phyloP scores from a whole-genome alignment of 92 coral and sea anemone genomes.

The Ricordea florida region DNA sequence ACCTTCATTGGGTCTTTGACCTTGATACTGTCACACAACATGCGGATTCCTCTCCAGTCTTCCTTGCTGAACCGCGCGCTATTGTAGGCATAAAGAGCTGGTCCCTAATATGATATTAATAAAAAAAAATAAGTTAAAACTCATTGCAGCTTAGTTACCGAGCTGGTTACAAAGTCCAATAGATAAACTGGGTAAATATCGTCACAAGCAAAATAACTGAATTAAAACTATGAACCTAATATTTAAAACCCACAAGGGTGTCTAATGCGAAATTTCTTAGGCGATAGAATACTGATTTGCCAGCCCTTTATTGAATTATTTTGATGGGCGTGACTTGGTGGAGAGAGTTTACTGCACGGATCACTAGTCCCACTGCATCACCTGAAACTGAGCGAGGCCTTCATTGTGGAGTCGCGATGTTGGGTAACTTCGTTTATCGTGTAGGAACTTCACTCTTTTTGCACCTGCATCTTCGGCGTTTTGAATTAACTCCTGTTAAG shows the following conservation, averaged over 20 bases:
- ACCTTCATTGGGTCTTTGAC: slow-evolving; percentile 81
- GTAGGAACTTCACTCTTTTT: slow-evolving; percentile 65
- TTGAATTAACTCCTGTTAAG: slow-evolving; percentile 74
- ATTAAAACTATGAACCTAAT: too few relatives aligned
- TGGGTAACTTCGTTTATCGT: slow-evolving; percentile 58
- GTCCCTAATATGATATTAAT: slow-evolving; percentile 33
- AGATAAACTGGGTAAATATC: not conserved
- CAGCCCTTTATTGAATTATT: not conserved
- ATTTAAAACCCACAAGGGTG: too few relatives aligned
- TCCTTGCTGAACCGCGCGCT: slow-evolving; percentile 53
- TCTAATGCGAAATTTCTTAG: too few relatives aligned
- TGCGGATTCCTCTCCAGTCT: slow-evolving; percentile 72
- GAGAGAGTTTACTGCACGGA: not conserved
- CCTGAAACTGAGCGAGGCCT: slow-evolving; percentile 63
- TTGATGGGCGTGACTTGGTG: not conserved
- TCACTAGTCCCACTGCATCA: not conserved
- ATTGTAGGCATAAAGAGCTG: slow-evolving; percentile 77
- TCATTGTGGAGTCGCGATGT: slow-evolving; percentile 26
- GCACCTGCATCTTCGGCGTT: slow-evolving; percentile 91
- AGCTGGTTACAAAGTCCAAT: not conserved
- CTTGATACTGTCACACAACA: slow-evolving; percentile 75
- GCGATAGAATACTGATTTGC: too few relatives aligned
- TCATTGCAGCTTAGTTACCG: not conserved
- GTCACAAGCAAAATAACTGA: too few relatives aligned
- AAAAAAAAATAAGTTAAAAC: not conserved